Conservation (phyloP, 2,888 invertebrate genomes). For the Tipula confusa region DNA sequence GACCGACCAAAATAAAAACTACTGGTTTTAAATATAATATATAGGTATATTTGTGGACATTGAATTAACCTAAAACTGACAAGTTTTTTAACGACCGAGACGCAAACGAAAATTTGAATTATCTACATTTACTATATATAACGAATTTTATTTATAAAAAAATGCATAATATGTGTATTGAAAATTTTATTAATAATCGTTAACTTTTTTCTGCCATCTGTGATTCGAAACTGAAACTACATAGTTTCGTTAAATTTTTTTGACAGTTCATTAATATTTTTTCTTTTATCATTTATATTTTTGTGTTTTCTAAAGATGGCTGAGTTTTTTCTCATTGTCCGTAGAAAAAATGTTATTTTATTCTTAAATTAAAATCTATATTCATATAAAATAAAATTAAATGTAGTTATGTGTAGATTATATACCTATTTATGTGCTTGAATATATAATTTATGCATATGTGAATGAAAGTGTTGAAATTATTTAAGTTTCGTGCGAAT, state of each 20-base stretch:
- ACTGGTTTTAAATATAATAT: too few species aligned
- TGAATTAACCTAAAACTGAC: too few species aligned
- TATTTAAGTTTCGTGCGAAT: background rate
- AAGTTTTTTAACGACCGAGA: too few species aligned
- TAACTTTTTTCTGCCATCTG: background rate
- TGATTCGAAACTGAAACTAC: background rate
- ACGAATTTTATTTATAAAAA: too few species aligned
- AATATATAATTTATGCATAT: background rate
- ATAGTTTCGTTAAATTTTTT: background rate
- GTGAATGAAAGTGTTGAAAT: background rate
- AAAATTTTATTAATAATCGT: too few species aligned
- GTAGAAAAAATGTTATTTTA: background rate
- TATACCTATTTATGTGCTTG: background rate
- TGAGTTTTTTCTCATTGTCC: background rate
- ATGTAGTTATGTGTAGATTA: background rate
- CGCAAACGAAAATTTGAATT: too few species aligned
- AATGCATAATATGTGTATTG: too few species aligned
- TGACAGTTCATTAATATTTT: background rate
- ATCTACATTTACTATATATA: too few species aligned
- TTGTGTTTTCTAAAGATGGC: background rate
- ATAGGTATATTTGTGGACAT: too few species aligned
- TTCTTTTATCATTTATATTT: background rate
- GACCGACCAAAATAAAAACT: too few species aligned
- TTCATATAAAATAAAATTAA: background rate
- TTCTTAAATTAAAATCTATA: background rate